Conservation (phyloP, 2,888 invertebrate species). For the Ecliptopera silaceata region DNA sequence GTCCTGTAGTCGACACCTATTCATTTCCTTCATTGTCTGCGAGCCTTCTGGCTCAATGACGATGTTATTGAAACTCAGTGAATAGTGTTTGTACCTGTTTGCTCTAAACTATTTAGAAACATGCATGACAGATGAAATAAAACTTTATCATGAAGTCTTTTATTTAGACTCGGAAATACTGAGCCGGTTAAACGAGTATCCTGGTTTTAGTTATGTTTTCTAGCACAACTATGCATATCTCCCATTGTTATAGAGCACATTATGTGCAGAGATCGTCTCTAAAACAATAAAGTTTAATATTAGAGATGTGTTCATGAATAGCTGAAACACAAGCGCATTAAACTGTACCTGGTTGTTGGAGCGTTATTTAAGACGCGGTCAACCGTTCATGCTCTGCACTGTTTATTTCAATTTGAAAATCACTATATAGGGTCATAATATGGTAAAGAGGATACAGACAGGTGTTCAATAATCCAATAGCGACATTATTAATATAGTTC, state of each 20-base stretch:
- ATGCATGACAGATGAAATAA: no score
- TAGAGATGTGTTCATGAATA: not conserved
- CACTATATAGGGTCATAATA: not conserved
- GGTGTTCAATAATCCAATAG: conserved; percentile 19
- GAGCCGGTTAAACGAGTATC: no score
- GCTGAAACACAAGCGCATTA: not conserved
- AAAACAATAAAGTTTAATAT: not conserved
- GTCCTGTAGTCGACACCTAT: conserved; percentile 72
- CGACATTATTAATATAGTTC: conserved; percentile 21
- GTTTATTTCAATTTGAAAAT: conserved; percentile 4
- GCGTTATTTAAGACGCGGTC: not conserved
- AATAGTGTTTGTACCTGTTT: not conserved
- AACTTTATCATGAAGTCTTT: no score
- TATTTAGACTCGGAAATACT: no score
- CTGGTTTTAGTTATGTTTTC: no score
- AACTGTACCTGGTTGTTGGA: not conserved
- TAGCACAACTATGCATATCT: no score
- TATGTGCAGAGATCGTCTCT: no score
- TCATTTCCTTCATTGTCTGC: conserved; percentile 70
- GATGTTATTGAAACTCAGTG: conserved; percentile 15
- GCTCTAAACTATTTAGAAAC: not conserved
- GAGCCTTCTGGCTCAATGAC: conserved; percentile 30
- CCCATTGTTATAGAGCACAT: not conserved
- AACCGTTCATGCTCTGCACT: not conserved
- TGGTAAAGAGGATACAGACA: conserved; percentile 9